Base-by-base conservation (phyloP, 2,797 vertebrate genomes). In the Buphagus erythrorhynchus region DNA sequence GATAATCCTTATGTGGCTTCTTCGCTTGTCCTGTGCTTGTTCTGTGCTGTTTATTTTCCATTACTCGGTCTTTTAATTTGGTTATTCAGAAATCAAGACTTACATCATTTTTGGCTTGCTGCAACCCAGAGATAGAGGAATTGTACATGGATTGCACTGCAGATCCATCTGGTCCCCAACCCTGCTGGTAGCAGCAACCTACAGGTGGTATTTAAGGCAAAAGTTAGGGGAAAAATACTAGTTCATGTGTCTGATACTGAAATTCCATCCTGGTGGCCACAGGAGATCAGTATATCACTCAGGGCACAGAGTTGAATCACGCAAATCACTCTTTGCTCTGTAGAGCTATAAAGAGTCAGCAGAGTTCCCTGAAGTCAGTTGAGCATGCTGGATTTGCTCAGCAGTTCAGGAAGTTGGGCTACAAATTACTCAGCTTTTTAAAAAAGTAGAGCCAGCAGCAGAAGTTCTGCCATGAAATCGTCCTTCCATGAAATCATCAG, bases 301-400 rank as follows among this genome's bases (percentile, higher is more conserved):
- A 21, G 54, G 54, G 58, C 75, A 86, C 49, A 10, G 43, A 77
- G 78, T 59, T 83, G 18, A 83, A 48, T 92, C 40, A 17, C 3
- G 1, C 0, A 0, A 69, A 63, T 59, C 3, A 1, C 58, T 88
- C 62, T 76, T 78, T 33, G 33, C 58, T 29, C 58, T 84, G 51
- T 51, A 63, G 80, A 94, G 80, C 83, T 90, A 17, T 93, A 87
- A 84, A 81, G 94, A 91, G 55, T 31, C 69, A 88, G 36, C 51
- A 46, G 62, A 78, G 59, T 54, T 95, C 85, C 75, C 79, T 68
- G 19, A 55, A 92, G 67, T 66, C 69, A 42, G 46, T 3, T 49
- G 38, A 86, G 51, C 22, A 13, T 1, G 0, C 46, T 86, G 72
- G 52, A 35, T 91, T 77, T 90, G 54, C 43, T 76, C 36, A 55